Evolutionary conservation across 2,113 vertebrate genomes (phyloP).

Genomic region (Thunnus maccoyii): DNA sequence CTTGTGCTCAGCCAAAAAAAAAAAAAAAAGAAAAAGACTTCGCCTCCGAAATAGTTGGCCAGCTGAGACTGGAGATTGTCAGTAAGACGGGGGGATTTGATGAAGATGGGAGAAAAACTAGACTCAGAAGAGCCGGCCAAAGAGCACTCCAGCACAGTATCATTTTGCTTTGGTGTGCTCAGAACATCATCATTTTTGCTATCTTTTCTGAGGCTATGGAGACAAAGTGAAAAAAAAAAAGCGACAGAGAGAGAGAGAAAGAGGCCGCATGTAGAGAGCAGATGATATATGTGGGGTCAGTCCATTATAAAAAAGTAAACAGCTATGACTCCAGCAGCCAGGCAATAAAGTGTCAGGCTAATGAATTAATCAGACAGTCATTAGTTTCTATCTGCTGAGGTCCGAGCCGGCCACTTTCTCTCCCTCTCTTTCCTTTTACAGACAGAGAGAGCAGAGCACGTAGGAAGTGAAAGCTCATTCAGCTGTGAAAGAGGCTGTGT

Average conservation of each 20-base stretch:
- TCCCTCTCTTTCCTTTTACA: conserved; percentile 39
- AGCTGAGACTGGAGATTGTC: conserved; percentile 46
- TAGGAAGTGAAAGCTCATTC: conserved; percentile 72
- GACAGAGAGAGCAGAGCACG: conserved; percentile 51
- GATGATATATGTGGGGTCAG: conserved; percentile 35
- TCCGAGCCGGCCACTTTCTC: conserved; percentile 41
- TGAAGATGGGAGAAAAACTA: conserved; percentile 46
- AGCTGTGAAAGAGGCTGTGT: conserved; percentile 70
- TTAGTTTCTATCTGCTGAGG: conserved; percentile 76
- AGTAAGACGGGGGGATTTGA: conserved; percentile 53
- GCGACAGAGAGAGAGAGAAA: not conserved
- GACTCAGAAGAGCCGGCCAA: conserved; percentile 22
- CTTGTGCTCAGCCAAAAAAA: conserved; percentile 7
- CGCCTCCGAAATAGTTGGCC: conserved; percentile 13
- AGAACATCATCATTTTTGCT: conserved; percentile 37
- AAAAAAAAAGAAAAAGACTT: conserved; percentile 30
- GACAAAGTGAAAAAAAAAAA: conserved; percentile 23
- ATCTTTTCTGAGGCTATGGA: conserved; percentile 26
- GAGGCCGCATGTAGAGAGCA: conserved; percentile 2
- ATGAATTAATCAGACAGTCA: conserved; percentile 85
- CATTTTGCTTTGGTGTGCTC: conserved; percentile 1
- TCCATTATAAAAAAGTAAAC: conserved; percentile 74
- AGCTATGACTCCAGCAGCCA: conserved; percentile 63
- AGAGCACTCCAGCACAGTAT: conserved; percentile 45
- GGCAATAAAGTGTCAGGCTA: conserved; percentile 72